A percentile compares a stretch with the other conserved stretches of the same genome.
Evolutionary conservation across 1,140 invertebrate species (phyloP).

Genomic region (Chironomus tepperi): DNA sequence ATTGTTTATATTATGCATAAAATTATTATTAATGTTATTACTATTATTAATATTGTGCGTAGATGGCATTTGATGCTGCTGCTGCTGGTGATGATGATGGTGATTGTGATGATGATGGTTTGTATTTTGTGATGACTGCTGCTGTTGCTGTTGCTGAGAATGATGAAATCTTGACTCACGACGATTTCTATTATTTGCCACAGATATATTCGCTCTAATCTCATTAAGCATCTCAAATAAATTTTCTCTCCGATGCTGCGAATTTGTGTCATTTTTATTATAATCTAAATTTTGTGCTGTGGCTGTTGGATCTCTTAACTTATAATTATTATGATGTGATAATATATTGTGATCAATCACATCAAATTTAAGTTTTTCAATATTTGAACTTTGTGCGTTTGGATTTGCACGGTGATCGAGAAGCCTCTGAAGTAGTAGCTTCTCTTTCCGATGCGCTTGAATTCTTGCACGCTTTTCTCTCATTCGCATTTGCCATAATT

Average conservation of each 20-base stretch:
- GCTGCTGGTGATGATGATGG: slow-evolving; percentile 6
- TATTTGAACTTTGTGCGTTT: neutral
- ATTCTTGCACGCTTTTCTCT: slow-evolving; percentile 6
- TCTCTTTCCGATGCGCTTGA: slow-evolving; percentile 14
- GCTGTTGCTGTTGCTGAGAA: slow-evolving; percentile 26
- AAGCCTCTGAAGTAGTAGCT: neutral
- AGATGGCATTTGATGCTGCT: slow-evolving; percentile 28
- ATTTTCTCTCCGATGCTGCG: slow-evolving; percentile 30
- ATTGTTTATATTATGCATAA: slow-evolving; percentile 26
- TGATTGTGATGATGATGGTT: slow-evolving; percentile 25
- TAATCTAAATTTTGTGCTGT: neutral
- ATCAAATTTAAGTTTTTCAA: neutral
- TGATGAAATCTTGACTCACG: slow-evolving; percentile 25
- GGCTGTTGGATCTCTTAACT: neutral
- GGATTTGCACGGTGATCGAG: neutral
- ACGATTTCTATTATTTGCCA: slow-evolving; percentile 25
- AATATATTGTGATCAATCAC: neutral
- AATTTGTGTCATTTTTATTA: neutral
- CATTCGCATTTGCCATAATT: slow-evolving; percentile 16
- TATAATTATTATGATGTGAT: neutral
- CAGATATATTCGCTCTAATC: slow-evolving; percentile 27
- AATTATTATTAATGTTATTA: slow-evolving; percentile 29
- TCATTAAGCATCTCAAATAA: slow-evolving; percentile 30
- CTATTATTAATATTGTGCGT: slow-evolving; percentile 31
- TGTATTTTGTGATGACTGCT: slow-evolving; percentile 26